phyloP scores from a whole-genome alignment of 1,140 invertebrate species.

The Zaprionus vittiger region DNA sequence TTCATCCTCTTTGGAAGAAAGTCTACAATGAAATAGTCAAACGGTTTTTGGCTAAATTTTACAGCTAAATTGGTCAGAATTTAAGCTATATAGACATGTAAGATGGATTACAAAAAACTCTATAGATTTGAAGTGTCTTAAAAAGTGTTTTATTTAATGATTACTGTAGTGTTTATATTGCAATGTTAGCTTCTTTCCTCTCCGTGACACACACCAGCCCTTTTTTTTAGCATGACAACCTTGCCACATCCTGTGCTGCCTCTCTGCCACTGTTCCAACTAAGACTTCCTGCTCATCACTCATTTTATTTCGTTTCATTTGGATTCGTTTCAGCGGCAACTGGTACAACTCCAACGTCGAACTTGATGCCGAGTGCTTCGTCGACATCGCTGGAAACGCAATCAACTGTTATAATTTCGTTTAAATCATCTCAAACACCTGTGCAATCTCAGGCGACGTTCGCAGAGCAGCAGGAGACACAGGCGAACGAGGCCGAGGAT shows the following conservation, averaged over 20 bases:
- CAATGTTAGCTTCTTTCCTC: no score
- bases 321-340: conserved; percentile 22
- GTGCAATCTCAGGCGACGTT: conserved; percentile 73
- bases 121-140: no score
- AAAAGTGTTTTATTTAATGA: no score
- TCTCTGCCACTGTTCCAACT: not conserved
- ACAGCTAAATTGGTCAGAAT: no score
- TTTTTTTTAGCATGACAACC: not conserved
- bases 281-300: conserved; percentile 39
- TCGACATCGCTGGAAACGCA: conserved; percentile 74
- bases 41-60: no score
- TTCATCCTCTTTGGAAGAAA: no score
- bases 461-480: not conserved
- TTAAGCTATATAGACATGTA: no score
- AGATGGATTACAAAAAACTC: no score
- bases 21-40: no score
- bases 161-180: no score
- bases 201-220: no score
- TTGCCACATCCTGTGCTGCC: not conserved
- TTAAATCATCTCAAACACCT: conserved; percentile 84
- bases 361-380: conserved; percentile 14
- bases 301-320: conserved; percentile 33
- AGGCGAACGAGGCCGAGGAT: conserved; percentile 19
- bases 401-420: conserved; percentile 84
- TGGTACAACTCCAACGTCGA: conserved; percentile 26